phyloP scores from a whole-genome alignment of 1,140 invertebrate genomes.

The Eurosta solidaginis region DNA sequence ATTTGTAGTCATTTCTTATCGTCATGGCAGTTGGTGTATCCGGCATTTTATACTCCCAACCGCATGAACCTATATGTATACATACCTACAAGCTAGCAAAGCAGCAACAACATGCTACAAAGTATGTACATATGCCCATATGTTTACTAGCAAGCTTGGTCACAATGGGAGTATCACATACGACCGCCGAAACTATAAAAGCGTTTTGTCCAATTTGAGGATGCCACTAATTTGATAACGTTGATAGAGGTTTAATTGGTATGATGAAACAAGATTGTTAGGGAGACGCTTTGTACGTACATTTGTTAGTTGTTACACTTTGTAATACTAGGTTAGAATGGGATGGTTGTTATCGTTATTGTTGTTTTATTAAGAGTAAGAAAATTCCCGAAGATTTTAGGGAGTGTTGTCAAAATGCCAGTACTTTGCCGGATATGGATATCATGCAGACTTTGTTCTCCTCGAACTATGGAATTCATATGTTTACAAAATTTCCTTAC shows the following conservation, averaged over 20 bases:
- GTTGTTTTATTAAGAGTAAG: too few species aligned
- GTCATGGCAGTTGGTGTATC: constrained; percentile 25
- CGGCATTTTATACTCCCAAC: constrained; percentile 19
- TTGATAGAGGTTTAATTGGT: neutral
- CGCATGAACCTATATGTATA: neutral
- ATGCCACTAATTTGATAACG: constrained; percentile 23
- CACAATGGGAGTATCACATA: constrained; percentile 2
- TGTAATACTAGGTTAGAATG: too few species aligned
- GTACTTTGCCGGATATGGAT: too few species aligned
- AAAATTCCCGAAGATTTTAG: too few species aligned
- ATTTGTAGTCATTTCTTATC: constrained; percentile 25
- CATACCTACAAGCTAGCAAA: neutral
- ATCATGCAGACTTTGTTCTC: too few species aligned
- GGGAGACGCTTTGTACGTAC: neutral
- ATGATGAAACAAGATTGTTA: neutral
- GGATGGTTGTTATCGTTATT: too few species aligned
- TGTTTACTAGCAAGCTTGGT: neutral
- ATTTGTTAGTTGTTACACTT: too few species aligned
- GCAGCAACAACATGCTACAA: too few species aligned
- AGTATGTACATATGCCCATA: too few species aligned
- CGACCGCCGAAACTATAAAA: neutral
- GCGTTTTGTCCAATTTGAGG: constrained; percentile 12
- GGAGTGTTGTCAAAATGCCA: too few species aligned
- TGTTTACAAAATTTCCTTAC: too few species aligned
- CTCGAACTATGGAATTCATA: too few species aligned